Percentiles rank a stretch among this genome's conserved stretches.
These are phyloP conservation scores for Tanytarsus gracilentus DNA, from an alignment of 2,888 invertebrate genomes.

Conservation along the genomic window DNA sequence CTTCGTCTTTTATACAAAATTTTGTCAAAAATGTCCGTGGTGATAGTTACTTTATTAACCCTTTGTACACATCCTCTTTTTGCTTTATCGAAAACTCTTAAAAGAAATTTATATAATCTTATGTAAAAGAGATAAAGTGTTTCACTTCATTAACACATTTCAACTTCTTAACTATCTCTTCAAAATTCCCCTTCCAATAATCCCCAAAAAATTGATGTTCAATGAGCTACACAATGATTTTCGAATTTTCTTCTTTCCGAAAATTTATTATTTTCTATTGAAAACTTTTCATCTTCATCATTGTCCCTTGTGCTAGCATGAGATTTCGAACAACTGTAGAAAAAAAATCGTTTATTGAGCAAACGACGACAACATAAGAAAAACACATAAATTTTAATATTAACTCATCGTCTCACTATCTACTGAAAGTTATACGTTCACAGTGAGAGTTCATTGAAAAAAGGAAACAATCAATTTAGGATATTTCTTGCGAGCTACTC, in stretches of 20 bases:
- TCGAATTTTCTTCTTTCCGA: background rate
- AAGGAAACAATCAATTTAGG: slow-evolving; percentile 27
- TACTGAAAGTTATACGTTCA: background rate
- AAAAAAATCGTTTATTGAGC: slow-evolving; percentile 1
- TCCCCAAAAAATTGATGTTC: background rate
- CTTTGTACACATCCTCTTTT: too few relatives aligned
- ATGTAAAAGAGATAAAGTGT: too few relatives aligned
- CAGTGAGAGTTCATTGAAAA: background rate
- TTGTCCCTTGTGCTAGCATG: too few relatives aligned
- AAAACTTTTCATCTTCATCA: too few relatives aligned
- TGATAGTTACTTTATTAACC: too few relatives aligned
- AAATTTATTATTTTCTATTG: background rate
- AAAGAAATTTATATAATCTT: too few relatives aligned
- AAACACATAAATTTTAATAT: slow-evolving; percentile 27
- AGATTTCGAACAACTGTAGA: slow-evolving; percentile 25
- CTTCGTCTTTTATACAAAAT: too few relatives aligned
- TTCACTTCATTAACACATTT: slow-evolving; percentile 24
- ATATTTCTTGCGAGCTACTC: background rate
- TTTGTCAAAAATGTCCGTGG: too few relatives aligned
- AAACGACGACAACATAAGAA: background rate
- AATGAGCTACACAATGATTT: slow-evolving; percentile 20
- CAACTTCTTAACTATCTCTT: too few relatives aligned
- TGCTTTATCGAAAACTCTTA: too few relatives aligned
- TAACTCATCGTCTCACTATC: slow-evolving; percentile 21
- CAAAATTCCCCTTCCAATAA: background rate